These are phyloP conservation scores for Notarius lentiginosus DNA, from an alignment of 2,113 vertebrate genomes.

Conservation along the genomic window DNA sequence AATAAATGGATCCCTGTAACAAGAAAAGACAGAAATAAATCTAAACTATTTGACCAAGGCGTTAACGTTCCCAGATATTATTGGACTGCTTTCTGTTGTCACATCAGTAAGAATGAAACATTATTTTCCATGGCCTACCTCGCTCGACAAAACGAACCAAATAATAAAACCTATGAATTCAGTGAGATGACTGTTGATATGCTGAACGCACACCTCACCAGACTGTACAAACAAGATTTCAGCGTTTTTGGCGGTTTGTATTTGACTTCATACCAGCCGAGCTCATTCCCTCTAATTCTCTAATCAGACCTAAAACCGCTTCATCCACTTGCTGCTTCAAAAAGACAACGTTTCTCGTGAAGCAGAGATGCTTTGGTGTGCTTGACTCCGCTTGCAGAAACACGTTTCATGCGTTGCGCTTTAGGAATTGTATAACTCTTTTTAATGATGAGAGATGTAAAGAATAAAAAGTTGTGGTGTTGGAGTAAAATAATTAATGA, in stretches of 20 bases:
- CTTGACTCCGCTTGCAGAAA: neutral
- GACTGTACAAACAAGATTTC: neutral
- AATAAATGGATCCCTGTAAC: neutral
- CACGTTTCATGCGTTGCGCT: too few relatives aligned
- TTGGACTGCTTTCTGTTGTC: neutral
- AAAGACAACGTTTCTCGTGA: too few relatives aligned
- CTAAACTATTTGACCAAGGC: neutral
- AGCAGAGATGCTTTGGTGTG: neutral
- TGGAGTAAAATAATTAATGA: too few relatives aligned
- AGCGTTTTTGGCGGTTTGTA: neutral
- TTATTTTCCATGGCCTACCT: neutral
- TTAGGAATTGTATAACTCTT: too few relatives aligned
- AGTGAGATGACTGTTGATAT: neutral
- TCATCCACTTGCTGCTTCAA: neutral
- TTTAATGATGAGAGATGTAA: too few relatives aligned
- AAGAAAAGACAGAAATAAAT: neutral
- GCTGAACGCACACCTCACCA: neutral
- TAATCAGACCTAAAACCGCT: neutral
- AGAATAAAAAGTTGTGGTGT: too few relatives aligned
- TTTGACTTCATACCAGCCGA: neutral
- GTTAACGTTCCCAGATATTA: conserved; percentile 24
- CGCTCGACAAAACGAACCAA: neutral
- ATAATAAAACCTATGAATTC: neutral
- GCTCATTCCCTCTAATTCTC: neutral
- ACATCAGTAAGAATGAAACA: too few relatives aligned